Evolutionary conservation across 2,797 vertebrate genomes (phyloP).

Genomic region (Amblyraja radiata): DNA sequence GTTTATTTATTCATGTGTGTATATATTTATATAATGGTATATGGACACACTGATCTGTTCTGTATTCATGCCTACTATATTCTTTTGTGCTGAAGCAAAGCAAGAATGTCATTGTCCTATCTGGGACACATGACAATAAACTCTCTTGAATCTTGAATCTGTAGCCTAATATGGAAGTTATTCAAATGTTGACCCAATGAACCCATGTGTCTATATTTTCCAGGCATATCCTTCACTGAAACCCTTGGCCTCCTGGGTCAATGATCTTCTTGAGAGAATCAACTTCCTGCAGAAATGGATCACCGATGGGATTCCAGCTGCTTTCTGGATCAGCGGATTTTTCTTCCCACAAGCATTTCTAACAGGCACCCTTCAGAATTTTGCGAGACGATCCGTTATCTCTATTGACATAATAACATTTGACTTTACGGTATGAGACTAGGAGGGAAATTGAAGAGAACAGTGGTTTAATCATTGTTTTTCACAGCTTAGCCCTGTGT

Average conservation of each 20-base stretch:
- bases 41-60: too few relatives aligned
- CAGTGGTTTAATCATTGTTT: background rate
- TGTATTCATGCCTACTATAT: too few relatives aligned
- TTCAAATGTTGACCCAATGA: background rate
- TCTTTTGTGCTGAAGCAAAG: too few relatives aligned
- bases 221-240: conserved; percentile 83
- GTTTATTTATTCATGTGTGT: too few relatives aligned
- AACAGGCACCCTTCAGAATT: conserved; percentile 83
- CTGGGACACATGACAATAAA: too few relatives aligned
- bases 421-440: conserved; percentile 67
- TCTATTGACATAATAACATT: conserved; percentile 80
- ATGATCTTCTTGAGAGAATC: conserved; percentile 72
- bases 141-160: too few relatives aligned
- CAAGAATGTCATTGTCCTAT: too few relatives aligned
- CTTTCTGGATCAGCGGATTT: conserved; percentile 87
- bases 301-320: conserved; percentile 62
- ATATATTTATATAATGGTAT: too few relatives aligned
- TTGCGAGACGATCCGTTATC: conserved; percentile 63
- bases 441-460: background rate
- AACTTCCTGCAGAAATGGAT: conserved; percentile 74
- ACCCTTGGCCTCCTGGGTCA: conserved; percentile 80
- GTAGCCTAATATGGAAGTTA: background rate
- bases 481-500: background rate
- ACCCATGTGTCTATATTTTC: background rate
- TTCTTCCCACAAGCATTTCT: conserved; percentile 90